These are phyloP conservation scores for Chlorops oryzae DNA, from an alignment of 1,140 invertebrate genomes.

Conservation along the genomic window DNA sequence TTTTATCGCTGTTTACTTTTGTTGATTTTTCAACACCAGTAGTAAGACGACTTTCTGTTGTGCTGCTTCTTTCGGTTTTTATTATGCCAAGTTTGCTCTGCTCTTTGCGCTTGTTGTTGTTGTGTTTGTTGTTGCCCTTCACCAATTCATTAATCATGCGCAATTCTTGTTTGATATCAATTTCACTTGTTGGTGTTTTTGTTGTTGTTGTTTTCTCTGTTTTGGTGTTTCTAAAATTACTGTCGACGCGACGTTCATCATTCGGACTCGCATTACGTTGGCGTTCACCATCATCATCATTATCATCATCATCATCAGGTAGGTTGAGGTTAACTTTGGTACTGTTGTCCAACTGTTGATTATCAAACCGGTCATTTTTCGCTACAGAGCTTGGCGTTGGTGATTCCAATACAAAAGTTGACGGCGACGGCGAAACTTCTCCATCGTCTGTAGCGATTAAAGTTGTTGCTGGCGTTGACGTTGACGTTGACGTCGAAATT, in stretches of 20 bases:
- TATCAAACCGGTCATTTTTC: conserved; percentile 40
- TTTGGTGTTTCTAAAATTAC: background rate
- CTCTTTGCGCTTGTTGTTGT: conserved; percentile 20
- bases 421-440: no score
- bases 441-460: no score
- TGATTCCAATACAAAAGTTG: no score
- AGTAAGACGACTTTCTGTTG: no score
- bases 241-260: background rate
- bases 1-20: background rate
- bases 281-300: no score
- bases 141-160: conserved; percentile 43
- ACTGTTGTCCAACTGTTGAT: conserved; percentile 25
- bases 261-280: no score
- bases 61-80: background rate
- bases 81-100: conserved; percentile 1
- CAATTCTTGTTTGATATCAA: conserved; percentile 35
- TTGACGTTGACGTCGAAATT: background rate
- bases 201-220: conserved; percentile 18
- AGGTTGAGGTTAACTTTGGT: conserved; percentile 8
- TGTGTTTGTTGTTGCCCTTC: conserved; percentile 24
- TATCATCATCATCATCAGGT: no score
- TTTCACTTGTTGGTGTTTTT: conserved; percentile 21
- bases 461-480: background rate
- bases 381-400: no score
- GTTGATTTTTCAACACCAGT: no score